Conservation (phyloP, 2,113 vertebrate genomes). For the Neogobius melanostomus region DNA sequence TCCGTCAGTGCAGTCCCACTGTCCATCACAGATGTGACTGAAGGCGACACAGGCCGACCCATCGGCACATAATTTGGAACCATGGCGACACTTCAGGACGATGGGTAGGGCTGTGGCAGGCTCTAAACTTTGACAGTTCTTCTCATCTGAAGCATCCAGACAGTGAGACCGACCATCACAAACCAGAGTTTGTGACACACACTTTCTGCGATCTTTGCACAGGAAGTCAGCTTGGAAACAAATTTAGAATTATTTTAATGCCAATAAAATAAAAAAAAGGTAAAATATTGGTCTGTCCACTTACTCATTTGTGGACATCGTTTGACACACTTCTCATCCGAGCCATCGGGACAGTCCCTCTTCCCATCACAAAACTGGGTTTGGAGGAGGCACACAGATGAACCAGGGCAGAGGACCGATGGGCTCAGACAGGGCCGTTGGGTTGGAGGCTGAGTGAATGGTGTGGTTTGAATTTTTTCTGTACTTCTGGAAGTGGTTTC, state of each 20-base stretch:
- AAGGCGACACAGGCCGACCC: constrained; percentile 72
- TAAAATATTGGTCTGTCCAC: neutral
- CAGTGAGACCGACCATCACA: constrained; percentile 85
- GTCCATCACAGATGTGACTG: constrained; percentile 82
- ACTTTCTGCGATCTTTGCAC: constrained; percentile 70
- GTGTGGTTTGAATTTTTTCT: neutral
- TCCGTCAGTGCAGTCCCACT: constrained; percentile 82
- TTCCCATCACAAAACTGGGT: constrained; percentile 81
- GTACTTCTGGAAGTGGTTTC: neutral
- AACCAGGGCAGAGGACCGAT: constrained; percentile 70
- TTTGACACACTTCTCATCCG: constrained; percentile 77
- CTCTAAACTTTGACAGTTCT: constrained; percentile 53
- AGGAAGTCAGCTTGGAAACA: constrained; percentile 64
- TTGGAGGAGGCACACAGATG: constrained; percentile 67
- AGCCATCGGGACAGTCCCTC: constrained; percentile 83
- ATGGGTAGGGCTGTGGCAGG: neutral
- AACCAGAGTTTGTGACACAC: constrained; percentile 60
- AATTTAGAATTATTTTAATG: neutral
- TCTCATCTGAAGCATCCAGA: constrained; percentile 82
- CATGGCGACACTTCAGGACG: constrained; percentile 57
- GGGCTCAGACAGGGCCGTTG: constrained; percentile 65
- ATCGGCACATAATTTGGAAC: constrained; percentile 68
- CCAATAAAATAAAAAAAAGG: neutral
- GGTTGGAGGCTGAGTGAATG: neutral
- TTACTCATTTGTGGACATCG: constrained; percentile 75